phyloP scores from a whole-genome alignment of 2,888 invertebrate genomes.

The Hydroisotoma schaefferi region DNA sequence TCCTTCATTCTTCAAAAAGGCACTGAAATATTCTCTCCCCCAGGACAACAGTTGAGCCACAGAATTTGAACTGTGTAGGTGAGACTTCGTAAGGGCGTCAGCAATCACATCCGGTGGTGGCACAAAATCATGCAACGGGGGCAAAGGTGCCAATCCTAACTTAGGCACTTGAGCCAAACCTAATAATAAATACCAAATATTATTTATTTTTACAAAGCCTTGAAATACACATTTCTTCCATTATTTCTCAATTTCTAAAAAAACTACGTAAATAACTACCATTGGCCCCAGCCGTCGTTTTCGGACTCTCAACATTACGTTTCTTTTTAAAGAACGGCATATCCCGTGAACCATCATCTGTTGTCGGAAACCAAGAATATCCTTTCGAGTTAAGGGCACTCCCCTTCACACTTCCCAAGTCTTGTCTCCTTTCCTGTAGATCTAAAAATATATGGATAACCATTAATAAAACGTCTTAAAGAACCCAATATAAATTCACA shows the following conservation, averaged over 20 bases:
- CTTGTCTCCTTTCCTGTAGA: no score
- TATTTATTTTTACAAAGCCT: background rate
- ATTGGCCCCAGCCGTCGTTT: slow-evolving; percentile 16
- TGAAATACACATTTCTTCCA: background rate
- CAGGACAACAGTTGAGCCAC: slow-evolving; percentile 38
- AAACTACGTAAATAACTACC: slow-evolving; percentile 14
- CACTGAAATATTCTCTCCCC: slow-evolving; percentile 45
- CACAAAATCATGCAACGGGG: slow-evolving; percentile 42
- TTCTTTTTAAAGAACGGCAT: slow-evolving; percentile 41
- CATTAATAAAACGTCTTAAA: no score
- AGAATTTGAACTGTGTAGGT: slow-evolving; percentile 40
- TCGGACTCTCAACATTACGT: slow-evolving; percentile 15
- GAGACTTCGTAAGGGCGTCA: slow-evolving; percentile 36
- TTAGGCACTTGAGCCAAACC: background rate
- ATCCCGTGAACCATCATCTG: slow-evolving; percentile 7
- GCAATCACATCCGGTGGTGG: slow-evolving; percentile 40
- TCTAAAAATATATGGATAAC: no score
- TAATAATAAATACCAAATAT: background rate
- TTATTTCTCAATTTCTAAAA: background rate
- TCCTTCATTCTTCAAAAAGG: slow-evolving; percentile 43
- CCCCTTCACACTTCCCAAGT: no score
- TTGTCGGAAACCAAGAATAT: no score
- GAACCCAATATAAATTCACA: no score
- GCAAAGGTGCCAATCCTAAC: slow-evolving; percentile 17
- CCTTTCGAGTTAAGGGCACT: no score